Conservation (phyloP, 2,888 invertebrate genomes). For the Alloplasta piceator region DNA sequence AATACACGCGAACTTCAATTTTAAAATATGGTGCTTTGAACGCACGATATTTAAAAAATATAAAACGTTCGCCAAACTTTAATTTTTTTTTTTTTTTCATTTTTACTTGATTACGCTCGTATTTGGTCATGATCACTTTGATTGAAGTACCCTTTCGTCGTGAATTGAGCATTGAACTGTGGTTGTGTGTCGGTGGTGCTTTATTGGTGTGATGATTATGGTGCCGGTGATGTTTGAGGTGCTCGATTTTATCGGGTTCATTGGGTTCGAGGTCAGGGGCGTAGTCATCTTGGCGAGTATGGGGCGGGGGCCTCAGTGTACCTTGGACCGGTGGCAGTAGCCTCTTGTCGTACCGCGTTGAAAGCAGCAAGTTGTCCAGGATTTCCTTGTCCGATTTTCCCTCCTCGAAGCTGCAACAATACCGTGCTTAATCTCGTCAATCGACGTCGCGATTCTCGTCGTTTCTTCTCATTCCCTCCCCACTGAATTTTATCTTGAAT, state of each 20-base stretch:
- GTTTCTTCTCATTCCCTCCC: not conserved
- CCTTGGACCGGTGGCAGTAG: constrained; percentile 95
- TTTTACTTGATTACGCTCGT: constrained; percentile 52
- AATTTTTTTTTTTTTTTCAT: not conserved
- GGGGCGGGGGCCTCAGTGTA: constrained; percentile 84
- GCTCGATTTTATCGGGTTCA: constrained; percentile 80
- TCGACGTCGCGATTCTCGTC: not conserved
- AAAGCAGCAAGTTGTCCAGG: constrained; percentile 94
- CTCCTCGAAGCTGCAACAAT: constrained; percentile 91
- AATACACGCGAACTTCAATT: constrained; percentile 18
- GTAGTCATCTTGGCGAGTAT: constrained; percentile 81
- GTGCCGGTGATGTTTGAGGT: constrained; percentile 82
- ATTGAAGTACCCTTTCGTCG: constrained; percentile 80
- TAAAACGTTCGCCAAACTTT: constrained; percentile 29
- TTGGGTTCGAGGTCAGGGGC: constrained; percentile 80
- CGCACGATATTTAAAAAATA: constrained; percentile 8
- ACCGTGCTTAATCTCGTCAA: constrained; percentile 62
- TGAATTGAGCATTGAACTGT: constrained; percentile 82
- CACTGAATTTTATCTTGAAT: not conserved
- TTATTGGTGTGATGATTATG: constrained; percentile 77
- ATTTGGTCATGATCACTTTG: constrained; percentile 57
- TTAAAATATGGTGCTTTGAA: constrained; percentile 47
- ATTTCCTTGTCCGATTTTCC: constrained; percentile 97
- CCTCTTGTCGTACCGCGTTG: constrained; percentile 96
- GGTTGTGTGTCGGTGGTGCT: constrained; percentile 80